A percentile compares a stretch with the other conserved stretches of the same genome.
Evolutionary conservation across 2,113 vertebrate species (phyloP).

Genomic region (Eupsittula cactorum): DNA sequence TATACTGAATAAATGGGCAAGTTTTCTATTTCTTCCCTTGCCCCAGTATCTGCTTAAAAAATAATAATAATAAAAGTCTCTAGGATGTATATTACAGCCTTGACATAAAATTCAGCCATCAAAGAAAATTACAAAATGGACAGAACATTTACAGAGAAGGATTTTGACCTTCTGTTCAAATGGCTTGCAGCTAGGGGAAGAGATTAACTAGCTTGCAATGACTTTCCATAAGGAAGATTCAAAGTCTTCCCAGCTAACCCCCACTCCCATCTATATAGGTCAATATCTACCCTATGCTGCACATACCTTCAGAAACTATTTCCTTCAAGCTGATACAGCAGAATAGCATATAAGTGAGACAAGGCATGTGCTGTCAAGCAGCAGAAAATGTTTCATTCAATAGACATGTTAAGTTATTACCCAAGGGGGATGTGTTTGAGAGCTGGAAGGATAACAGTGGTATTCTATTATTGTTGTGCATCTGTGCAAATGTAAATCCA

Average conservation of each 20-base stretch:
- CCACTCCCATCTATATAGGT: not conserved
- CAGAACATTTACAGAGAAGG: not conserved
- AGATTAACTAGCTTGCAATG: not conserved
- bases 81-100: not conserved
- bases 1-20: not conserved
- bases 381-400: not conserved
- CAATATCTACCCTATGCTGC: not conserved
- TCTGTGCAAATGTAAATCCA: slow-evolving; percentile 12
- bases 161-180: not conserved
- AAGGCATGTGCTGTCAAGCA: not conserved
- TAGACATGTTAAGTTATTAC: not conserved
- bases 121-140: not conserved
- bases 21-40: not conserved
- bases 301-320: not conserved
- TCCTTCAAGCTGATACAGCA: not conserved
- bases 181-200: not conserved
- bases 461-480: not conserved
- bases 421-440: not conserved
- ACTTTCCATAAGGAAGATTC: not conserved
- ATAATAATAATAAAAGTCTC: not conserved
- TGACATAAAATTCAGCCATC: not conserved
- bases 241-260: not conserved
- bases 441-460: not conserved
- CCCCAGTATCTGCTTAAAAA: not conserved
- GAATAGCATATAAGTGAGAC: not conserved